Base-by-base conservation (phyloP, 2,797 vertebrate genomes). In the Hemitrygon akajei region DNA sequence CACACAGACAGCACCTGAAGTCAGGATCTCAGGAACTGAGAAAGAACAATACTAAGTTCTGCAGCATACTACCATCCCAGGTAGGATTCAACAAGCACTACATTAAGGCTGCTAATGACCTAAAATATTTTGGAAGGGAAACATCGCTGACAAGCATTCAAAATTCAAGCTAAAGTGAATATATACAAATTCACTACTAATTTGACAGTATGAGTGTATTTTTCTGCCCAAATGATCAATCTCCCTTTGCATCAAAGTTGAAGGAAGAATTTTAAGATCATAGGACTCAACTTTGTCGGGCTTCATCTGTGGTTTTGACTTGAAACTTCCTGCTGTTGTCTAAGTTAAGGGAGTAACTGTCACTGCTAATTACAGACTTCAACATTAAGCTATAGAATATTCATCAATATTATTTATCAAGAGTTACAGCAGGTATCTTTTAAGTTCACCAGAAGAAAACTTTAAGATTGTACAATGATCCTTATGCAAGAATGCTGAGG, bases 201-300 rank as follows among this genome's bases (percentile, higher is more conserved):
- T 58, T 47, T 87, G 58, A 14, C 58, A n/a, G 60, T 58, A 34
- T 87, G 60, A 87, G 7, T 87, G 58, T 30, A 1, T 14, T n/a
- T 16, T 66, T n/a, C 30, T n/a, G 30, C 30, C 60, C 7, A 7
- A 63, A 27, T 30, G 0, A 16, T 63, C 84, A 87, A n/a, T 60
- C 58, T 63, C 34, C n/a, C 20, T 89, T 69, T 18, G 20, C 27
- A 20, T n/a, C n/a, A 69, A 34, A 18, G 37, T 20, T 89, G 20
- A 69, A 11, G 63, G 18, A n/a, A 34, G 86, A 69, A 9, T 22
- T 89, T 89, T 89, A 89, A 89, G 20, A n/a, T 89, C n/a, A 37
- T 89, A 18, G 22, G 77, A 37, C 58, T 89, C 60, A 66, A 30
- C 34, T 89, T 89, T 89, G 84, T 89, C 58, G 89, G 86, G 20